A percentile compares a stretch with the other conserved stretches of the same genome.
Conservation (phyloP, 2,797 vertebrate species). For the Chelonia mydas region DNA sequence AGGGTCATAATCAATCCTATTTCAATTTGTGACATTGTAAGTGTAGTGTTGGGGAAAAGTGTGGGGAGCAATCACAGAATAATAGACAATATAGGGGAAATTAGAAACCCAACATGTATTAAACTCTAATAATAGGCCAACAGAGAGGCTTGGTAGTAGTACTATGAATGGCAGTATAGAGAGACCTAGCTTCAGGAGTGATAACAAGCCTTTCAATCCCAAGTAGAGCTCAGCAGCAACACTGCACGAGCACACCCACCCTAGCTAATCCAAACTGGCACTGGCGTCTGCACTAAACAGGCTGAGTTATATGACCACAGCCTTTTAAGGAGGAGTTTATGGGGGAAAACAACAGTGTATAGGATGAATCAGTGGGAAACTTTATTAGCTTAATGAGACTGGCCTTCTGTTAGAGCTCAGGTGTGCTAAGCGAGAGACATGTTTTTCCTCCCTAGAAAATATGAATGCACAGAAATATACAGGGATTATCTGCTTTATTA, state of each 20-base stretch:
- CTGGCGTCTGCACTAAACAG: background rate
- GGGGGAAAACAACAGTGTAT: background rate
- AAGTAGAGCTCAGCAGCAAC: conserved; percentile 15
- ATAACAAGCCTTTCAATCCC: background rate
- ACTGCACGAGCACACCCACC: conserved; percentile 30
- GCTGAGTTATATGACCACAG: background rate
- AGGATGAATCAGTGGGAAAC: background rate
- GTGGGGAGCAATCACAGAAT: background rate
- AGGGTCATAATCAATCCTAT: background rate
- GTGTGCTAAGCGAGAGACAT: background rate
- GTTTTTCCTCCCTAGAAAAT: background rate
- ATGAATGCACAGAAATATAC: background rate
- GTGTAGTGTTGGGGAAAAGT: background rate
- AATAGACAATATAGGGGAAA: background rate
- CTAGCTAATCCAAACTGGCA: conserved; percentile 51
- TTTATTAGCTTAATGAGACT: background rate
- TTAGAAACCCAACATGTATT: background rate
- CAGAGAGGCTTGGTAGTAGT: background rate
- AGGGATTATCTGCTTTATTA: background rate
- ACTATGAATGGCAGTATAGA: conserved; percentile 8
- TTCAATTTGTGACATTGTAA: conserved; percentile 18
- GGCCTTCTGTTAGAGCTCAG: background rate
- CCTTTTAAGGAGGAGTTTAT: background rate
- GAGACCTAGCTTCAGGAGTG: conserved; percentile 14
- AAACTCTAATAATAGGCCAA: background rate